Conservation (phyloP, 37 sponge, comb jelly and placozoan species). For the Hormiphora californensis region DNA sequence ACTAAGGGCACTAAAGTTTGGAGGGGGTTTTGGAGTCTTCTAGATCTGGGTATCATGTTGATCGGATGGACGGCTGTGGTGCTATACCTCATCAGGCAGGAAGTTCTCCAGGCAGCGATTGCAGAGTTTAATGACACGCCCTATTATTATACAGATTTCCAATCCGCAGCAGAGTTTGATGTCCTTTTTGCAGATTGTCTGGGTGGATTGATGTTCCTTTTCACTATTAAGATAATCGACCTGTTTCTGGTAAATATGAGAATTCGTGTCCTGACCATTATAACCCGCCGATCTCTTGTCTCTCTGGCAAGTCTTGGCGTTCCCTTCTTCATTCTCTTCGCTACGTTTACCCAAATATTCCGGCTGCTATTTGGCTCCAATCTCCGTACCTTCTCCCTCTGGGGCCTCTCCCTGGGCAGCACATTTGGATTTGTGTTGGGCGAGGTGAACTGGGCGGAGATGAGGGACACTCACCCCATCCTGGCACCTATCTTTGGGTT, state of each 20-base stretch:
- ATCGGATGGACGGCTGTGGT: constrained; percentile 9
- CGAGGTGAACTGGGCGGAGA: constrained; percentile 4
- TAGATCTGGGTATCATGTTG: not conserved
- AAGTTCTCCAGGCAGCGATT: not conserved
- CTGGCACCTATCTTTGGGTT: not conserved
- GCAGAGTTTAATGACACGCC: constrained; percentile 3
- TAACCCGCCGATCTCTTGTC: constrained; percentile 4
- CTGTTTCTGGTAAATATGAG: not conserved
- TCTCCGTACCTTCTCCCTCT: not conserved
- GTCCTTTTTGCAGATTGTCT: constrained; percentile 9
- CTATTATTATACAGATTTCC: constrained; percentile 24
- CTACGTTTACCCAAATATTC: not conserved
- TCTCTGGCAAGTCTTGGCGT: not conserved
- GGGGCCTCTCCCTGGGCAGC: not conserved
- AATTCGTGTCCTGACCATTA: not conserved
- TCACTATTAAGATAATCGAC: constrained; percentile 35
- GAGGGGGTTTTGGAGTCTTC: constrained; percentile 32
- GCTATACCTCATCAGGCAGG: not conserved
- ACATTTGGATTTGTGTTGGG: constrained; percentile 11
- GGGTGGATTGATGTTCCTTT: constrained; percentile 17
- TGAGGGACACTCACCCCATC: not conserved
- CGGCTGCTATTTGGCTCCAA: not conserved
- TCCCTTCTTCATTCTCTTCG: not conserved
- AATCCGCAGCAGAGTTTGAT: not conserved
- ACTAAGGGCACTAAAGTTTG: not conserved